Evolutionary conservation across 2,888 invertebrate genomes (phyloP).

Genomic region (Fragum whitleyi): DNA sequence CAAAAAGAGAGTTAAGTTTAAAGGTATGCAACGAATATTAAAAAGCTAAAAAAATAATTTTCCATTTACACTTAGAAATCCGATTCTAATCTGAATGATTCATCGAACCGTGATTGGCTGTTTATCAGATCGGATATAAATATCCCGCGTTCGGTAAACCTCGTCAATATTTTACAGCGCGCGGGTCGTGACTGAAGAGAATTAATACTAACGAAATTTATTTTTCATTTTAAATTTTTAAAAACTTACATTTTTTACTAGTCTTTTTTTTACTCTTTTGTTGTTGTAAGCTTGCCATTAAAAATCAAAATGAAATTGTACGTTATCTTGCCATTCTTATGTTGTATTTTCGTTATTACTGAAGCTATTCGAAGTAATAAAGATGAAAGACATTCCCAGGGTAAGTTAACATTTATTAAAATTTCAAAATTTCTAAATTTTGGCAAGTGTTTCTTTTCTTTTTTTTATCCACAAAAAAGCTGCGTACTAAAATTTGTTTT

Average conservation of each 20-base stretch:
- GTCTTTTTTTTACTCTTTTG: neutral
- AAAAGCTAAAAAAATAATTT: neutral
- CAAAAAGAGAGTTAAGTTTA: too few relatives aligned
- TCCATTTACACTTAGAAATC: neutral
- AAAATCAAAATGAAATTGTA: neutral
- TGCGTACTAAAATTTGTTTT: too few relatives aligned
- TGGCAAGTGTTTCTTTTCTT: too few relatives aligned
- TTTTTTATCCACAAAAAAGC: too few relatives aligned
- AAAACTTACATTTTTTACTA: neutral
- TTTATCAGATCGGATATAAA: constrained; percentile 13
- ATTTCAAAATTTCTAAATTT: too few relatives aligned
- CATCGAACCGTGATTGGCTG: constrained; percentile 22
- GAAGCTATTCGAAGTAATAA: neutral
- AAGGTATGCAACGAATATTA: too few relatives aligned
- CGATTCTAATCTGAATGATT: constrained; percentile 13
- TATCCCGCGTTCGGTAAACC: neutral
- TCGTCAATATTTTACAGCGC: constrained; percentile 3
- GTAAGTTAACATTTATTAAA: neutral
- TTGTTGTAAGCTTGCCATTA: neutral
- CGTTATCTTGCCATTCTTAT: neutral
- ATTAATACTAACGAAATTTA: neutral
- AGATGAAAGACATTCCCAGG: neutral
- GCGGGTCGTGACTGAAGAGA: constrained; percentile 13
- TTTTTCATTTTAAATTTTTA: neutral
- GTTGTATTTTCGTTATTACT: neutral